Percentiles rank a stretch among this genome's conserved stretches.
Evolutionary conservation across 1,140 invertebrate species (phyloP).

Genomic region (Chrysopa pallens): DNA sequence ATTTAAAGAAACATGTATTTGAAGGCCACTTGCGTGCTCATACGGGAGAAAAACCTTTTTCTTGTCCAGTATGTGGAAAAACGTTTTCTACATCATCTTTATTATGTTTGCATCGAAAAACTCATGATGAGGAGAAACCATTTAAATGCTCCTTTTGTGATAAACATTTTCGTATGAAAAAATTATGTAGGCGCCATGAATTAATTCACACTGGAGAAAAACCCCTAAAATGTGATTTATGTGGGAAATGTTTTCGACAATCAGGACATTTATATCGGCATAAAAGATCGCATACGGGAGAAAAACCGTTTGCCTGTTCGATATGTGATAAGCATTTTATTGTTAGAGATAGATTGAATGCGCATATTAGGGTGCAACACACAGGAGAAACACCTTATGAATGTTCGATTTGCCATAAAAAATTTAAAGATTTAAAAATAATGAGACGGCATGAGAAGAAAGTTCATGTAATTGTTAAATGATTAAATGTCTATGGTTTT

Average conservation of each 20-base stretch:
- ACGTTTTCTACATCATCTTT: neutral
- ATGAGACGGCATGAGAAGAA: too few relatives aligned
- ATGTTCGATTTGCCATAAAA: conserved; percentile 2
- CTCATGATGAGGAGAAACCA: conserved; percentile 5
- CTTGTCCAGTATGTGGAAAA: neutral
- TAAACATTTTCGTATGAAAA: conserved; percentile 4
- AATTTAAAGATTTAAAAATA: neutral
- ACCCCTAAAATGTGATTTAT: conserved; percentile 47
- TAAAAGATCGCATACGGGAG: conserved; percentile 7
- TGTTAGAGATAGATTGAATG: neutral
- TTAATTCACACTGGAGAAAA: conserved; percentile 41
- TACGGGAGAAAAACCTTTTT: conserved; percentile 3
- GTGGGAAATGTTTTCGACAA: conserved; percentile 37
- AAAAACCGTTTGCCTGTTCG: conserved; percentile 3
- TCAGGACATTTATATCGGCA: conserved; percentile 16
- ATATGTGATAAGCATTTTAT: conserved; percentile 6
- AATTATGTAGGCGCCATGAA: conserved; percentile 24
- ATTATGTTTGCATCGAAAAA: neutral
- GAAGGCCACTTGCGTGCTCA: neutral
- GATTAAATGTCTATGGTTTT: too few relatives aligned
- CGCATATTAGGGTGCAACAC: conserved; percentile 3
- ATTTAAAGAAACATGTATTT: neutral
- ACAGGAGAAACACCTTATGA: conserved; percentile 3
- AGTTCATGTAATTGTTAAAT: too few relatives aligned
- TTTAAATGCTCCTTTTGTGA: conserved; percentile 9